Conservation (phyloP, 2,888 invertebrate genomes). For the Megalurothrips usitatus region DNA sequence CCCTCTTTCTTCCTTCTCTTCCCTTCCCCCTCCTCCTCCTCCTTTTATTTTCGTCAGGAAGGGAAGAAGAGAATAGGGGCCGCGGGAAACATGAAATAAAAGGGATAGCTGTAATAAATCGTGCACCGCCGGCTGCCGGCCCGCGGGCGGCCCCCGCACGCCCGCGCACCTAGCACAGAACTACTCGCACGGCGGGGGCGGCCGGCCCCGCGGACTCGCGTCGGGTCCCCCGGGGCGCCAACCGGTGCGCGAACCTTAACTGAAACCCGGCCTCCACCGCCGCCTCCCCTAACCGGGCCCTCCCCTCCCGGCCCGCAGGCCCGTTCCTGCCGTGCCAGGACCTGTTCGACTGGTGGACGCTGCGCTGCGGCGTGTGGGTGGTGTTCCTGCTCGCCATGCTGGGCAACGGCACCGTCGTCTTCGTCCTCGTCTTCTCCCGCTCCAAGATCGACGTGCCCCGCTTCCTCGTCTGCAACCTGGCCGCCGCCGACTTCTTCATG, state of each 20-base stretch:
- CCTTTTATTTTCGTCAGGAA: too few species aligned
- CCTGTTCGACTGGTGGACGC: constrained; percentile 96
- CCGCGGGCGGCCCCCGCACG: too few species aligned
- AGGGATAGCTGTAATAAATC: too few species aligned
- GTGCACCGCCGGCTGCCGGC: too few species aligned
- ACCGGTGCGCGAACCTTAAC: background rate
- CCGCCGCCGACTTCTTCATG: constrained; percentile 96
- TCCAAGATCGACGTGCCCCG: constrained; percentile 95
- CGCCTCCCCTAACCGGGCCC: background rate
- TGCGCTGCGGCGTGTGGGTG: constrained; percentile 95
- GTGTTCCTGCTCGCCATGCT: constrained; percentile 92
- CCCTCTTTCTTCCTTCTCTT: background rate
- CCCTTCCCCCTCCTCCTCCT: too few species aligned
- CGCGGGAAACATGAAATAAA: too few species aligned
- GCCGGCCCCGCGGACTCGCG: too few species aligned
- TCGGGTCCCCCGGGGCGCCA: background rate
- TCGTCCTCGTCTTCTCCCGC: constrained; percentile 84
- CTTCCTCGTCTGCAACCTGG: constrained; percentile 93
- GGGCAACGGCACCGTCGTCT: constrained; percentile 93
- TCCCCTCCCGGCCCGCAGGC: constrained; percentile 54
- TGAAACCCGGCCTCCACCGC: background rate
- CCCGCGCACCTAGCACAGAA: too few species aligned
- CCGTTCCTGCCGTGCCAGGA: constrained; percentile 95
- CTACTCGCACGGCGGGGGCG: too few species aligned
- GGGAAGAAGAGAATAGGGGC: too few species aligned